Evolutionary conservation across 53 echinoderm and acorn worm genomes (phyloP).

Genomic region (Stichopus horrens): DNA sequence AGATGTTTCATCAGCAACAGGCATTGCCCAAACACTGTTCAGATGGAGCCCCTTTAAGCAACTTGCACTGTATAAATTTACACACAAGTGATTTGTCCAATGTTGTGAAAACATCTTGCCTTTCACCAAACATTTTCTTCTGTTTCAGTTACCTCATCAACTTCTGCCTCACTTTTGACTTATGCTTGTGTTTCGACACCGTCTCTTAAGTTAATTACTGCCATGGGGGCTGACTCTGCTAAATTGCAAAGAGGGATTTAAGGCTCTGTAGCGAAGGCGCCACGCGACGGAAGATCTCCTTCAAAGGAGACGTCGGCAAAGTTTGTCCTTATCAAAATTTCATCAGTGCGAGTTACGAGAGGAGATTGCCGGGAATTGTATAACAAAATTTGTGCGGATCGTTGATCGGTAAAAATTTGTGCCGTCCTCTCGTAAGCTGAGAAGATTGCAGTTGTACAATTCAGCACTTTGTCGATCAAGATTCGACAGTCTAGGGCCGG

Average conservation of each 20-base stretch:
- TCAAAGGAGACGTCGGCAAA: constrained; percentile 18
- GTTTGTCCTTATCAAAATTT: constrained; percentile 36
- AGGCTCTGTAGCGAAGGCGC: constrained; percentile 30
- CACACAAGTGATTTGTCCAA: constrained; percentile 3
- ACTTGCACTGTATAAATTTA: neutral
- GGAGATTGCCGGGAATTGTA: constrained; percentile 8
- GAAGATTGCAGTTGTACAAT: constrained; percentile 2
- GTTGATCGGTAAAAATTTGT: neutral
- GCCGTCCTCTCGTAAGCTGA: neutral
- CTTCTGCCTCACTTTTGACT: constrained; percentile 19
- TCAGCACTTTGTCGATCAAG: neutral
- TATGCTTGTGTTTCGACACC: constrained; percentile 23
- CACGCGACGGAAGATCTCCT: constrained; percentile 25
- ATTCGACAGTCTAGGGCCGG: neutral
- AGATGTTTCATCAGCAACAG: too few species aligned
- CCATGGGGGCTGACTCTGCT: constrained; percentile 16
- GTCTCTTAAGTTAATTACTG: constrained; percentile 36
- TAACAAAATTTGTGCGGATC: constrained; percentile 9
- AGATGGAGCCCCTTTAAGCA: too few species aligned
- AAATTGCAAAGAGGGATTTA: constrained; percentile 44
- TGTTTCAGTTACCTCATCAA: neutral
- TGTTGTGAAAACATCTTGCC: neutral
- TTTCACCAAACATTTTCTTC: neutral
- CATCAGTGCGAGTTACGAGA: constrained; percentile 22
- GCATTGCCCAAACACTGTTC: too few species aligned